Evolutionary conservation across 2,888 invertebrate genomes (phyloP).

Genomic region (Allygus modestus): DNA sequence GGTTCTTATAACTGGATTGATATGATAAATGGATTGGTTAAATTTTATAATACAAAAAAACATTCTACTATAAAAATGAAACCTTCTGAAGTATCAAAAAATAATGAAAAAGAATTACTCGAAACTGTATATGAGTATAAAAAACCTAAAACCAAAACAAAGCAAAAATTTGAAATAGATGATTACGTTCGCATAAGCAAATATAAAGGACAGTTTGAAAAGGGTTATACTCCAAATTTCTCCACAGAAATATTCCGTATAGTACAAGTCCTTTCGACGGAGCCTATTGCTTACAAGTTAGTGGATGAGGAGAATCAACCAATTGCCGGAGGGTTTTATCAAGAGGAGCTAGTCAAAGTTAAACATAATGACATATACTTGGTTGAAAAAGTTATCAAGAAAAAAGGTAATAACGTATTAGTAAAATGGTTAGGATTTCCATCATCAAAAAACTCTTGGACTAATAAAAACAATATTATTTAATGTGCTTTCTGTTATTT

Average conservation of each 20-base stretch:
- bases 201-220: constrained; percentile 3
- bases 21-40: constrained; percentile 67
- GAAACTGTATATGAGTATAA: not conserved
- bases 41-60: constrained; percentile 65
- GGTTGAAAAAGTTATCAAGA: not conserved
- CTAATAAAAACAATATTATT: not conserved
- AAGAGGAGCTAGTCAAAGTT: not conserved
- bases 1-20: constrained; percentile 71
- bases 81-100: constrained; percentile 30
- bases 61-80: constrained; percentile 52
- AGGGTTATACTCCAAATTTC: constrained; percentile 1
- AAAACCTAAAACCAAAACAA: not conserved
- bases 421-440: not conserved
- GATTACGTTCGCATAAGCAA: not conserved
- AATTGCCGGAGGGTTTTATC: constrained; percentile 5
- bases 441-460: not conserved
- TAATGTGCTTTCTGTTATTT: not conserved
- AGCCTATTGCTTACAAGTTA: not conserved
- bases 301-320: not conserved
- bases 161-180: not conserved
- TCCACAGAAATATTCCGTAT: constrained; percentile 1
- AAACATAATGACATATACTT: not conserved
- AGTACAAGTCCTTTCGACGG: not conserved
- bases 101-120: not conserved
- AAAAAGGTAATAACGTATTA: not conserved